A percentile compares a stretch with the other conserved stretches of the same genome.
Evolutionary conservation across 1,140 invertebrate species (phyloP).

Genomic region (Drosophila bocqueti): DNA sequence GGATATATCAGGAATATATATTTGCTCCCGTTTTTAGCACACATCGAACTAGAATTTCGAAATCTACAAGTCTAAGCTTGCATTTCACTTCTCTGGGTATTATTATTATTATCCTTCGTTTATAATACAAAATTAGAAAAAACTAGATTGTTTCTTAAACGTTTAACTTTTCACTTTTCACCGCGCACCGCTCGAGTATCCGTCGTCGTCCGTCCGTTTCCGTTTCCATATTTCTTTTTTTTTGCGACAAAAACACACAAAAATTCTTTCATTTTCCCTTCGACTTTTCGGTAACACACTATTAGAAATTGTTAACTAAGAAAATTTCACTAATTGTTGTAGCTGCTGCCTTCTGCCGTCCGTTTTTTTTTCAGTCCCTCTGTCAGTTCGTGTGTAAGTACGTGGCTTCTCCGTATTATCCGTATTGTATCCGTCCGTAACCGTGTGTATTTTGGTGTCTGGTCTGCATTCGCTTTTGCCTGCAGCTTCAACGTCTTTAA

Average conservation of each 20-base stretch:
- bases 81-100: constrained; percentile 34
- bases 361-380: constrained; percentile 23
- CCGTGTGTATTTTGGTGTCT: constrained; percentile 50
- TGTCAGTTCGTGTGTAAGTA: constrained; percentile 37
- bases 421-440: constrained; percentile 7
- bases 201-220: constrained; percentile 18
- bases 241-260: constrained; percentile 39
- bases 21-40: constrained; percentile 58
- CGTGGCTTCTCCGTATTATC: constrained; percentile 19
- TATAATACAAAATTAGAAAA: constrained; percentile 53
- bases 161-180: constrained; percentile 29
- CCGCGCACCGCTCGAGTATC: constrained; percentile 10
- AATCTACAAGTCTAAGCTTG: constrained; percentile 26
- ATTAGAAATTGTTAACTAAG: constrained; percentile 72
- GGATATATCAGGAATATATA: constrained; percentile 33
- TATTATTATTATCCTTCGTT: constrained; percentile 24
- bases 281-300: constrained; percentile 37
- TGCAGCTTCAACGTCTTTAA: constrained; percentile 83
- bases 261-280: constrained; percentile 51
- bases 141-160: constrained; percentile 44
- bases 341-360: constrained; percentile 36
- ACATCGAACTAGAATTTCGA: constrained; percentile 55
- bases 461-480: constrained; percentile 62
- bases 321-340: constrained; percentile 76
- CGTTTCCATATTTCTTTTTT: background rate